Base-by-base conservation (phyloP, 2,113 vertebrate genomes). In the Chaetodon trifascialis region DNA sequence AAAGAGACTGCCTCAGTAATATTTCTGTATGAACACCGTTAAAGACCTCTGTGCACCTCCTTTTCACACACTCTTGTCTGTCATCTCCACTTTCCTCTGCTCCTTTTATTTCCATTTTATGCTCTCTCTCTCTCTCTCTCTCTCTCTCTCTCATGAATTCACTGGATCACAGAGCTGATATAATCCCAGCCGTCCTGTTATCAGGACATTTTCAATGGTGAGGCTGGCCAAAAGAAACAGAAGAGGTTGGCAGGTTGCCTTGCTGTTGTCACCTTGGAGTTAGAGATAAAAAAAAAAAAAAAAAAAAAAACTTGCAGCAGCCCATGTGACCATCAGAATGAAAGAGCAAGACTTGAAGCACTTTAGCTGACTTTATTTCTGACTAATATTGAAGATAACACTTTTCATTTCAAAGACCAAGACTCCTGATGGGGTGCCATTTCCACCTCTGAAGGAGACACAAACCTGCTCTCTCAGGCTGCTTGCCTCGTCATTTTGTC, bases 41-140 rank as follows among this genome's bases (percentile, higher is more conserved):
- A 68, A 88, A 82, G 66, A 86, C 86, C 75, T 79, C 52, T 42
- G 38, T 65, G 77, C 71, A 30, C 69, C 56, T 73, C 30, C 62
- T 63, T 86, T 87, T 87, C 46, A 88, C 36, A 80, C 63, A 69
- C 49, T 66, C 82, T 80, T 90, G 86, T 86, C 85, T 86, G 60
- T 81, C 88, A 82, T 88, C 56, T 40, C 65, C 73, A 72, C 85
- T 86, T 77, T 80, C 47, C 78, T 81, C 51, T 17, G 55, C 14
- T 75, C 65, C 58, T 77, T 89, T 84, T 87, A 80, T 86, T 86
- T 85, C 52, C 51, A 75, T 68, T 86, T 79, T 47, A 79, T 86
- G 77, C 86, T 2, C 42, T n/a, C 54, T 76, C 76, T 56, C 60
- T 72, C 67, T 82, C 73, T 52, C 65, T 75, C 71, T 2, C 42